These are phyloP conservation scores for Eptesicus fuscus DNA, from an alignment of 2,113 vertebrate species.

Conservation along the genomic window DNA sequence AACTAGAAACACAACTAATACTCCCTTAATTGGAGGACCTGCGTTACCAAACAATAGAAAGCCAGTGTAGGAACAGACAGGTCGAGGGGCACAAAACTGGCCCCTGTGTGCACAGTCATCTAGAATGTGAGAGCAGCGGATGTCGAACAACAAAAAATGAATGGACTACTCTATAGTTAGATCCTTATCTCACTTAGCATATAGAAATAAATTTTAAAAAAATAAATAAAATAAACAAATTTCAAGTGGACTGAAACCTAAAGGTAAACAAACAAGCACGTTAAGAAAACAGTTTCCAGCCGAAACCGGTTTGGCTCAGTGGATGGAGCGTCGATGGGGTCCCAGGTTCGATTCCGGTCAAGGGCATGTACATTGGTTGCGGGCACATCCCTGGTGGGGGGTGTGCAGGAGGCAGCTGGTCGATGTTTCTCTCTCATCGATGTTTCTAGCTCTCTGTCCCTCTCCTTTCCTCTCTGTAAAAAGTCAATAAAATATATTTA, in stretches of 20 bases:
- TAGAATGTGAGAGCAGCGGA: neutral
- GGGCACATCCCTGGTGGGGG: too few species aligned
- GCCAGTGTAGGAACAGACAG: neutral
- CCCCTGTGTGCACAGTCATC: rapidly evolving
- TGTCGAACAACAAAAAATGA: neutral
- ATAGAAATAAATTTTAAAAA: neutral
- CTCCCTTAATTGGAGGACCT: neutral
- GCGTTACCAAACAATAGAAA: neutral
- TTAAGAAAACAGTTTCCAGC: neutral
- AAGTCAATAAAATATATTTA: too few species aligned
- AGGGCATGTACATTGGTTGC: too few species aligned
- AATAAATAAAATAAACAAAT: neutral
- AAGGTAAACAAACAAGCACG: neutral
- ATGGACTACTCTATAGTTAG: neutral
- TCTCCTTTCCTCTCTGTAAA: too few species aligned
- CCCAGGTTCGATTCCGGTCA: too few species aligned
- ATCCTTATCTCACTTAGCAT: neutral
- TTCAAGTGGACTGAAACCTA: neutral
- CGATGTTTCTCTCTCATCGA: too few species aligned
- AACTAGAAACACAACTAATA: neutral
- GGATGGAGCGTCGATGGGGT: too few species aligned
- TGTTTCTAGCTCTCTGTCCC: too few species aligned
- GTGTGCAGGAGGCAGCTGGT: too few species aligned
- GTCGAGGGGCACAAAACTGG: neutral
- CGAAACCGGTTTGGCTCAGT: too few species aligned